Evolutionary conservation across 2,113 vertebrate species (phyloP).

Genomic region (Mystacornis crossleyi): DNA sequence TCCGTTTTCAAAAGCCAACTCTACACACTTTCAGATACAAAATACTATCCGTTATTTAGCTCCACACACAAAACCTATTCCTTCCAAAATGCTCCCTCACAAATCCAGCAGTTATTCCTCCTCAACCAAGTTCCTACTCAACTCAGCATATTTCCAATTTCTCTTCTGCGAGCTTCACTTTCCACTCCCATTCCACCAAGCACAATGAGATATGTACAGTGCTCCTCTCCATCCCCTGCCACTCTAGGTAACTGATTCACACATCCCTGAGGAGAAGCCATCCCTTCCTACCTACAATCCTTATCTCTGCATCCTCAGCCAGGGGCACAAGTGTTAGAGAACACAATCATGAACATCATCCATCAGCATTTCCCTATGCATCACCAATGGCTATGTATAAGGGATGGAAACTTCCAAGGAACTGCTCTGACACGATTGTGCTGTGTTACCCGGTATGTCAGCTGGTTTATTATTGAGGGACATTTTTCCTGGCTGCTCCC

Average conservation of each 20-base stretch:
- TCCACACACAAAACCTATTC: not conserved
- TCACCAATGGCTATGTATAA: rapidly evolving
- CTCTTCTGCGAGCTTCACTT: not conserved
- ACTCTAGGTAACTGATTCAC: not conserved
- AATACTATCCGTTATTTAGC: not conserved
- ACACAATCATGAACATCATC: not conserved
- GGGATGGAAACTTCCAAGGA: not conserved
- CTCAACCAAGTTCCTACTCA: not conserved
- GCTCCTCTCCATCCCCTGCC: not conserved
- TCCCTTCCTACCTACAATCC: not conserved
- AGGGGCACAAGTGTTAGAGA: not conserved
- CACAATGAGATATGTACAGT: rapidly evolving
- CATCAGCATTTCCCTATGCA: not conserved
- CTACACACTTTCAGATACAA: not conserved
- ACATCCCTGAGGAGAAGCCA: not conserved
- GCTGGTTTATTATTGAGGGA: rapidly evolving
- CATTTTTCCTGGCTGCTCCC: not conserved
- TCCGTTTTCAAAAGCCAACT: not conserved
- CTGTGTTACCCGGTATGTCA: not conserved
- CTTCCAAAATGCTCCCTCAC: not conserved
- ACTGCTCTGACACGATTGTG: not conserved
- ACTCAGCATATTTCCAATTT: not conserved
- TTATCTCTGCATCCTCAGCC: not conserved
- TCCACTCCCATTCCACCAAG: not conserved
- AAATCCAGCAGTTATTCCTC: not conserved